Percentiles rank a stretch among this genome's conserved stretches.
Evolutionary conservation across 2,797 vertebrate species (phyloP).

Genomic region (Poecilia picta): DNA sequence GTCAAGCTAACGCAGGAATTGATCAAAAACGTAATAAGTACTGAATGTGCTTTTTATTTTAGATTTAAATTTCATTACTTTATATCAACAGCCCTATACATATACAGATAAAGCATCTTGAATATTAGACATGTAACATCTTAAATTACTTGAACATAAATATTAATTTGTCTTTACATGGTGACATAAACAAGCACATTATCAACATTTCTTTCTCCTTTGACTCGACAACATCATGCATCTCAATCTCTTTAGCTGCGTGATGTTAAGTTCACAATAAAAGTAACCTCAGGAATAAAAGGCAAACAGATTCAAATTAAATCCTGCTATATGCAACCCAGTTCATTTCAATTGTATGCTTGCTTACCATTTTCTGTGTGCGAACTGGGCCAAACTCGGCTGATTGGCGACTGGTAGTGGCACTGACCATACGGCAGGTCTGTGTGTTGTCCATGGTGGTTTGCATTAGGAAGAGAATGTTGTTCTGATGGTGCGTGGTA

Average conservation of each 20-base stretch:
- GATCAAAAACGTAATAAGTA: background rate
- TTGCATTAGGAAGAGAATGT: slow-evolving; percentile 52
- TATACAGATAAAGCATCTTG: background rate
- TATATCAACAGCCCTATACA: background rate
- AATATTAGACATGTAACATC: background rate
- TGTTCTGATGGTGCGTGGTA: slow-evolving; percentile 84
- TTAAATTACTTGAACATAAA: background rate
- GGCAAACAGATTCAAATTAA: background rate
- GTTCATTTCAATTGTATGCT: background rate
- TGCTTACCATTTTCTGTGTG: slow-evolving; percentile 89
- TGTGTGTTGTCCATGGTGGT: slow-evolving; percentile 76
- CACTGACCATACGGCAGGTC: slow-evolving; percentile 88
- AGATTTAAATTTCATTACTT: background rate
- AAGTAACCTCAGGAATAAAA: background rate
- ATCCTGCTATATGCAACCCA: background rate
- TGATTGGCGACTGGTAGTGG: slow-evolving; percentile 85
- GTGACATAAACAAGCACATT: background rate
- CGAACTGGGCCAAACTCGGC: slow-evolving; percentile 88
- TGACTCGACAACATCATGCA: background rate
- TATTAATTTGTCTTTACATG: background rate
- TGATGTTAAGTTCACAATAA: background rate
- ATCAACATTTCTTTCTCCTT: background rate
- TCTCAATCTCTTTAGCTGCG: background rate
- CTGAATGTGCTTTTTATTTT: background rate
- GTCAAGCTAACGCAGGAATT: background rate